Percentiles rank a stretch among this genome's conserved stretches.
Conservation (phyloP, 2,888 invertebrate species). For the Slavum lentiscoides region DNA sequence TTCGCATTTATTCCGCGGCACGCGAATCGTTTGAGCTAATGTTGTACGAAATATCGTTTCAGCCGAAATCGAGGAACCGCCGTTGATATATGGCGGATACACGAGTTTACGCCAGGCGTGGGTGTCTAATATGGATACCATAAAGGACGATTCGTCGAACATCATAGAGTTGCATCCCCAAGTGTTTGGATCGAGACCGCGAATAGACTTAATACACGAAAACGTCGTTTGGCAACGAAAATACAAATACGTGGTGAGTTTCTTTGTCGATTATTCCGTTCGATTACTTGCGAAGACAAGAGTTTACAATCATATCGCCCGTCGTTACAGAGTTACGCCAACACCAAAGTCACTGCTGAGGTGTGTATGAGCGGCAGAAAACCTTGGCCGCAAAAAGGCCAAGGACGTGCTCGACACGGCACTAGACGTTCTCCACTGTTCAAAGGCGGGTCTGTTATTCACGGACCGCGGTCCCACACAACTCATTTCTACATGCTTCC, state of each 20-base stretch:
- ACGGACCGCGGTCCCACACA: conserved; percentile 90
- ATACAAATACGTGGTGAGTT: conserved; percentile 75
- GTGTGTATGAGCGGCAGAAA: conserved; percentile 86
- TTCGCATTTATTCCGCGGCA: not conserved
- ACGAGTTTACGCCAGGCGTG: conserved; percentile 72
- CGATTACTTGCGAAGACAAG: not conserved
- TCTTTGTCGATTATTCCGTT: not conserved
- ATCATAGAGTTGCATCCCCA: conserved; percentile 87
- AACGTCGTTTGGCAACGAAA: conserved; percentile 85
- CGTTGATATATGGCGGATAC: conserved; percentile 41
- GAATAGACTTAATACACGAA: conserved; percentile 82
- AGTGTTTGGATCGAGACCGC: conserved; percentile 79
- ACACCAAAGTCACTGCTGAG: conserved; percentile 73
- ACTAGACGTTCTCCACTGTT: conserved; percentile 88
- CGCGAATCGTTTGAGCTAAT: not conserved
- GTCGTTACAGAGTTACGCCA: conserved; percentile 68
- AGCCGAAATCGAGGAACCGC: conserved; percentile 16
- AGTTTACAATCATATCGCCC: not conserved
- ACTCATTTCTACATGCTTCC: conserved; percentile 94
- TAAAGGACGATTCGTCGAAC: conserved; percentile 78
- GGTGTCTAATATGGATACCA: conserved; percentile 80
- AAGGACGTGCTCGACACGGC: conserved; percentile 88
- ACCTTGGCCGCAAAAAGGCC: conserved; percentile 96
- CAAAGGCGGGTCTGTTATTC: conserved; percentile 75
- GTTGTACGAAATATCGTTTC: not conserved